These are phyloP conservation scores for Drosophila yooni DNA, from an alignment of 2,888 invertebrate species.

Conservation along the genomic window DNA sequence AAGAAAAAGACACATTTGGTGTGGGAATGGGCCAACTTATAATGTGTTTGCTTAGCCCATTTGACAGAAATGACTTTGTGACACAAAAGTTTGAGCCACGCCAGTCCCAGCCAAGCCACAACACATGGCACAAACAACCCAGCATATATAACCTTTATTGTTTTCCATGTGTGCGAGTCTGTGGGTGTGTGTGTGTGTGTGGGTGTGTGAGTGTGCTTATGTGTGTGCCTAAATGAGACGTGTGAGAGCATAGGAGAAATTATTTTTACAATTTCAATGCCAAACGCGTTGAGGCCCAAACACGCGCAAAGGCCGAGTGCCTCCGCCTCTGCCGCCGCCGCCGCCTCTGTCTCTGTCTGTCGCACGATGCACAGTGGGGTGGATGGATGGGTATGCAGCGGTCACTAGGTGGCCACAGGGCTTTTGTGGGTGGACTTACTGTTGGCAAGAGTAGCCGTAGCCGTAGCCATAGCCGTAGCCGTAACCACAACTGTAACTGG, in stretches of 20 bases:
- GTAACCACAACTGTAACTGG: slow-evolving; percentile 13
- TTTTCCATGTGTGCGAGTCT: slow-evolving; percentile 8
- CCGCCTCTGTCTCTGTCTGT: neutral
- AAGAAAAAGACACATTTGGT: neutral
- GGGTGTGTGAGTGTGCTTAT: slow-evolving; percentile 8
- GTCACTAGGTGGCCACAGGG: slow-evolving; percentile 27
- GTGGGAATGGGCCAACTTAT: slow-evolving; percentile 14
- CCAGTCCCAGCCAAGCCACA: slow-evolving; percentile 19
- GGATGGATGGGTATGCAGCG: slow-evolving; percentile 3
- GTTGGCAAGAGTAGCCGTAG: slow-evolving; percentile 12
- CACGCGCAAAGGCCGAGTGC: slow-evolving; percentile 59
- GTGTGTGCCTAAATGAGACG: slow-evolving; percentile 18
- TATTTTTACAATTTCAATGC: slow-evolving; percentile 77
- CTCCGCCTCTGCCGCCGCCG: neutral
- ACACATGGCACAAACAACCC: slow-evolving; percentile 38
- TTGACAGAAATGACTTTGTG: slow-evolving; percentile 60
- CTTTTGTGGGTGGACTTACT: slow-evolving; percentile 3
- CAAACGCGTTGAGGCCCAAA: slow-evolving; percentile 57
- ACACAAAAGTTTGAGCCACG: slow-evolving; percentile 45
- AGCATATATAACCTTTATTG: slow-evolving; percentile 58
- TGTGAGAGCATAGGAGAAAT: slow-evolving; percentile 49
- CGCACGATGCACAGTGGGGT: neutral
- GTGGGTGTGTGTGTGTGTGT: neutral
- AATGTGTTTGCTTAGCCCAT: slow-evolving; percentile 63
- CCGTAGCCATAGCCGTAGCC: neutral